Evolutionary conservation across 2,113 vertebrate species (phyloP), one percentile per base, ranked within the genome.

Genomic region (western clawed frog (Xenopus tropicalis)): DNA sequence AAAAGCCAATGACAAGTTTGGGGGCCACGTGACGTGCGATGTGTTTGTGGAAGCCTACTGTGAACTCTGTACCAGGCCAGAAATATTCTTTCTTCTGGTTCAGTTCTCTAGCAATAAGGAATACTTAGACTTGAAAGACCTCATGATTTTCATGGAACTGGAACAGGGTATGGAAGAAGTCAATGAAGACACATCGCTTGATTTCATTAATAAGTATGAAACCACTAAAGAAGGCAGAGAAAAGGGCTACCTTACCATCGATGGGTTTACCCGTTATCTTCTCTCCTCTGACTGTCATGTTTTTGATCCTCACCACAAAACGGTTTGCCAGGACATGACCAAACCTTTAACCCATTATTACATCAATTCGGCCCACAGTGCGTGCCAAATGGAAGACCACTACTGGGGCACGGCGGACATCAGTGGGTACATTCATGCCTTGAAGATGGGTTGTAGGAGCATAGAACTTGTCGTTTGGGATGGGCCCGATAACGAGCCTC

Each of bases 21-120:
- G 92, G 0, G 77, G 69, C 0, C 91, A 90, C 61, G 91, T 96
- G 72, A 90, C 90, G 72, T 88, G 90, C 0, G 91, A 94, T 72
- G 90, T 90, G 16, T 96, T 97, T 0, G 91, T 94, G 58, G 94
- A 96, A 75, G 92, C 81, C 0, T 97, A 96, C 72, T 95, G 93
- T 1, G 94, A 97, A 83, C 88, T 97, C 72, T 96, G 94, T 79
- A 97, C 95, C n/a, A 86, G 95, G 16, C 91, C 95, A 0, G 95
- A 97, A 82, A 94, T 96, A 73, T 97, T 95, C 71, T 97, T 97
- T 79, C 82, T 97, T 51, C 80, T 97, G 78, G 91, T 97, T 73
- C 95, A 97, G 83, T 97, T 96, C 82, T 97, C 95, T 78, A 96
- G 94, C 86, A 94, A 96, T 87, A 97, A 97, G 83, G 95, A 97